Base-by-base conservation (phyloP, 30 jellyfish, hydroid and myxozoan genomes). In the Chrysaora quinquecirrha region DNA sequence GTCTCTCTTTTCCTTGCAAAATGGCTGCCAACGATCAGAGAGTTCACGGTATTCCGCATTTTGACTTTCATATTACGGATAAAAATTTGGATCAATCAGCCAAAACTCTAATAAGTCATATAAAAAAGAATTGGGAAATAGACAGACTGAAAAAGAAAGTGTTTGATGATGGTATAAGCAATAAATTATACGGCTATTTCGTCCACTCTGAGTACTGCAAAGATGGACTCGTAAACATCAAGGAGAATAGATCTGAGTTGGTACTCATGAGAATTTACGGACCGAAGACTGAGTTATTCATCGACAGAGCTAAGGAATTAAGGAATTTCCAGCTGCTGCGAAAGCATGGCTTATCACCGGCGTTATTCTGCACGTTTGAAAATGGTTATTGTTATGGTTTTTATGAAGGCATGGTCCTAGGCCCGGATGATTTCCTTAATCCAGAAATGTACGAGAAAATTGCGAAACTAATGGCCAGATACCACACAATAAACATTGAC, bases 191-290 rank as follows among this genome's bases (percentile, higher is more conserved):
- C 60, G 98, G 98, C 1, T 91, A 67, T 64, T 91, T 29, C 73
- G 95, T 85, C 22, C 73, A 34, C 77, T 87, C 73, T 1, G 92
- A 56, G 48, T 65, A 64, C 50, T 24, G 75, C 31, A 65, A 76
- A 60, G 90, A 71, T 68, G 86, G 86, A 9, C 24, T 21, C 43
- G 77, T 56, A 19, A 82, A 82, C 24, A 19, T 11, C 16, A 67
- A 29, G 0, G 89, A 78, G 34, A 71, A 83, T 2, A 77, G 98
- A 34, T 80, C 98, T 16, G 98, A 91, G 43, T 73, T 91, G 1
- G 95, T 91, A 22, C 91, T 91, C 16, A 87, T 91, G 71, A 70
- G 98, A 54, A 91, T 91, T n/a, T 91, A 91, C 83, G 98, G 98
- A 24, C 71, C 73, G n/a, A 91, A 91, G 74, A 91, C 98, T 9